Conservation (phyloP, 2,113 vertebrate species). For the Collichthys lucidus region DNA sequence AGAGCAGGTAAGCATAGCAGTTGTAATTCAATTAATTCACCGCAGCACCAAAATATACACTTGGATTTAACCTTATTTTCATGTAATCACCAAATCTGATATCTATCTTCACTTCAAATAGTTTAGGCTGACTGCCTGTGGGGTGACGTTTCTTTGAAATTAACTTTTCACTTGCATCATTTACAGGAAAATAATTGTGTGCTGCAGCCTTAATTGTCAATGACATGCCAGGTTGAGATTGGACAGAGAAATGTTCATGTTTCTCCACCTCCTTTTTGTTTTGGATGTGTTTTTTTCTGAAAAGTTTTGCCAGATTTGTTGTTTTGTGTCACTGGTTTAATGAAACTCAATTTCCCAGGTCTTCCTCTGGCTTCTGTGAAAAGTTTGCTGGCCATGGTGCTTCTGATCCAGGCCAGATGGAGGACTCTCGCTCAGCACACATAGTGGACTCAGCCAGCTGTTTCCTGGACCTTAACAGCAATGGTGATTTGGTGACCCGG, state of each 20-base stretch:
- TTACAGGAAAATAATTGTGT: not conserved
- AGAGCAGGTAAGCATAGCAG: conserved; percentile 70
- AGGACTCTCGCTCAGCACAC: conserved; percentile 30
- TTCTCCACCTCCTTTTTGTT: not conserved
- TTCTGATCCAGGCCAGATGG: conserved; percentile 64
- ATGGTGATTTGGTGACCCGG: conserved; percentile 77
- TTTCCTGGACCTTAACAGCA: conserved; percentile 80
- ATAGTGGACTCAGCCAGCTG: conserved; percentile 74
- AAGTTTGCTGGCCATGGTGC: conserved; percentile 66
- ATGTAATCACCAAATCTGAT: not conserved
- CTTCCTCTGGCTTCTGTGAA: conserved; percentile 85
- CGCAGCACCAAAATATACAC: not conserved
- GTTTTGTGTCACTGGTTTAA: not conserved
- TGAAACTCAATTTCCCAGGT: conserved; percentile 59
- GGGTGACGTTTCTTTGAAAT: not conserved
- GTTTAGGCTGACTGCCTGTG: not conserved
- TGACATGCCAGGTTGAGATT: not conserved
- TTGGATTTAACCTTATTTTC: not conserved
- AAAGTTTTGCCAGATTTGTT: not conserved
- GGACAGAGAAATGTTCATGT: not conserved
- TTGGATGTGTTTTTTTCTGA: not conserved
- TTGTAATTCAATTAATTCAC: rapidly evolving
- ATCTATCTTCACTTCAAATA: not conserved
- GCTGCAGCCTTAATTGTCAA: not conserved
- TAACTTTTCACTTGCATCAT: not conserved